Evolutionary conservation across 2,888 invertebrate genomes (phyloP).

Genomic region (Parthenolecanium corni): DNA sequence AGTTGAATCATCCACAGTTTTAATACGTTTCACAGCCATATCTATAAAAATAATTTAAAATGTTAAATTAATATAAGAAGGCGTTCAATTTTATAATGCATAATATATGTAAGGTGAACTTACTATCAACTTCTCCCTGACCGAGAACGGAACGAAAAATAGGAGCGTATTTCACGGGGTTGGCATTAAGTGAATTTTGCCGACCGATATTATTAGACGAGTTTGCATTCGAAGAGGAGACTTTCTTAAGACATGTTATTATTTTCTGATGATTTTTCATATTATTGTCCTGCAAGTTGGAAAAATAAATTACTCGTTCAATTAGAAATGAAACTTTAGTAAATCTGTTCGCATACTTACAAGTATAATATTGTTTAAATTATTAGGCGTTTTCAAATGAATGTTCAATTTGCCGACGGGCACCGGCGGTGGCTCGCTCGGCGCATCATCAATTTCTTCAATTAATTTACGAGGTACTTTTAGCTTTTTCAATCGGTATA

Average conservation of each 20-base stretch:
- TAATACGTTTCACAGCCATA: conserved; percentile 24
- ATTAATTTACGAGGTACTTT: conserved; percentile 59
- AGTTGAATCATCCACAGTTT: conserved; percentile 5
- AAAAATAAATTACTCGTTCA: not conserved
- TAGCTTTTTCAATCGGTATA: conserved; percentile 64
- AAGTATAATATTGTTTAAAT: conserved; percentile 7
- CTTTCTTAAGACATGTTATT: conserved; percentile 1
- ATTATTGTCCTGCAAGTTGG: conserved; percentile 1
- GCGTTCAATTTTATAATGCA: not conserved
- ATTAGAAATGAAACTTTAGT: no score
- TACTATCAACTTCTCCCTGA: conserved; percentile 17
- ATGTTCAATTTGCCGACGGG: conserved; percentile 55
- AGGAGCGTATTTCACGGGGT: conserved; percentile 5
- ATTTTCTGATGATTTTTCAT: conserved; percentile 9
- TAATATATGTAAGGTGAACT: not conserved
- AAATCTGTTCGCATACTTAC: no score
- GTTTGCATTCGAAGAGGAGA: not conserved
- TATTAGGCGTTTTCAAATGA: conserved; percentile 41
- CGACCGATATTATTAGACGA: not conserved
- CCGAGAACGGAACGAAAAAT: conserved; percentile 10
- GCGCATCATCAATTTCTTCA: conserved; percentile 52
- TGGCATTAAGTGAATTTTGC: not conserved
- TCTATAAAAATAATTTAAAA: not conserved
- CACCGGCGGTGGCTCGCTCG: conserved; percentile 50
- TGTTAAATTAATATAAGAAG: not conserved